Conservation (phyloP, 2,113 vertebrate genomes). For the Dissostichus mawsoni region DNA sequence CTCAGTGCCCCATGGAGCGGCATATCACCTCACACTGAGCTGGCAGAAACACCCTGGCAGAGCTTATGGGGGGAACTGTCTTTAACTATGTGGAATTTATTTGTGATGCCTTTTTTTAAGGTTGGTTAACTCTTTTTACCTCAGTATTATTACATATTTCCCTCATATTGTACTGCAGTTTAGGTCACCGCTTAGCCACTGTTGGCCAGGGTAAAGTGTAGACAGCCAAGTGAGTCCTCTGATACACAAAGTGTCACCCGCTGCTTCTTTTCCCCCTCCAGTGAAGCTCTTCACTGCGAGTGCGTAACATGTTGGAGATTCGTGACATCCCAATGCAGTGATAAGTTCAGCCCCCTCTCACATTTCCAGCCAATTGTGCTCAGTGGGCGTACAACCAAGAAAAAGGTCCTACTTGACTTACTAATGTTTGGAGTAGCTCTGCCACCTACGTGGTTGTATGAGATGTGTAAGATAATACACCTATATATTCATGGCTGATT, state of each 20-base stretch:
- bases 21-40: not conserved
- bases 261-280: slow-evolving; percentile 33
- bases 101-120: not conserved
- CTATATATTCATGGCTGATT: not conserved
- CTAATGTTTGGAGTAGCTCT: slow-evolving; percentile 1
- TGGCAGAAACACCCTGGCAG: slow-evolving; percentile 2
- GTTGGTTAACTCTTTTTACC: not conserved
- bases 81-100: slow-evolving; percentile 7
- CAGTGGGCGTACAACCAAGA: not conserved
- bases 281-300: not conserved
- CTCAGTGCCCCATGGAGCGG: not conserved
- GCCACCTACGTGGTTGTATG: not conserved
- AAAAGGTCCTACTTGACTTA: slow-evolving; percentile 3
- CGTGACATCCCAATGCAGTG: not conserved
- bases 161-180: not conserved
- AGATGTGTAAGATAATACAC: not conserved
- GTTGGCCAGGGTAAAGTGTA: not conserved
- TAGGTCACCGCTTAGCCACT: slow-evolving; percentile 4
- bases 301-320: slow-evolving; percentile 12
- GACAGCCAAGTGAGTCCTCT: slow-evolving; percentile 33
- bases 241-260: slow-evolving; percentile 34
- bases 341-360: not conserved
- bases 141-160: slow-evolving; percentile 6
- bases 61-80: not conserved
- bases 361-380: not conserved